These are phyloP conservation scores for Nemurella pictetii DNA, from an alignment of 2,888 invertebrate species.

Conservation along the genomic window DNA sequence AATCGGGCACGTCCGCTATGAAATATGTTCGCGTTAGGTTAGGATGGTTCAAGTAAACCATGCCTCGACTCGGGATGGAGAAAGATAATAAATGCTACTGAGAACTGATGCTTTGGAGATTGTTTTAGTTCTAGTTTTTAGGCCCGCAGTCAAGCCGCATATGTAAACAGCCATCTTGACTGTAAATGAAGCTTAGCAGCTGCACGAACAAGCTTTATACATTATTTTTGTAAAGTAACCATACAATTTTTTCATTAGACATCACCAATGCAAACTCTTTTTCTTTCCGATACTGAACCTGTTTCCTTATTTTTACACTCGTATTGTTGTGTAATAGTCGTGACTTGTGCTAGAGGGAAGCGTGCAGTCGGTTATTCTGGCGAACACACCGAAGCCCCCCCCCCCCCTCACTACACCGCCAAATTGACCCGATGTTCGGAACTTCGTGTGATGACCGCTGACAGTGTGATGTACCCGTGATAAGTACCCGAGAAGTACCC, in stretches of 20 bases:
- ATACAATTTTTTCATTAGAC: neutral
- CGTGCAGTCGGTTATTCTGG: neutral
- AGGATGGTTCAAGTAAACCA: too few relatives aligned
- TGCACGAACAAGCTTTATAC: neutral
- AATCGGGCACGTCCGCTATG: neutral
- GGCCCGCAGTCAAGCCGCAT: neutral
- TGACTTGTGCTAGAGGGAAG: neutral
- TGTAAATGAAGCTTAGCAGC: neutral
- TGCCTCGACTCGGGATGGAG: neutral
- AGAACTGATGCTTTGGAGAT: neutral
- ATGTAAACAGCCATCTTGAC: neutral
- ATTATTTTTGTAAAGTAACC: neutral
- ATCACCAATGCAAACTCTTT: constrained; percentile 7
- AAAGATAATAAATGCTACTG: neutral
- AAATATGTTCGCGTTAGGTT: neutral
- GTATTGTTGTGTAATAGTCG: constrained; percentile 13
- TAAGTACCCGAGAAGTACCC: neutral
- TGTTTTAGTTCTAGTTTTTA: neutral
- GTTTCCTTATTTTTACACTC: neutral
- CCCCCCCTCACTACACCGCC: too few relatives aligned
- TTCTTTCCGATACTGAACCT: constrained; percentile 10
- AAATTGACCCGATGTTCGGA: neutral
- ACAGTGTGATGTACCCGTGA: neutral
- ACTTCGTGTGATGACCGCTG: too few relatives aligned
- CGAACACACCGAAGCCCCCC: neutral